These are phyloP conservation scores for Sipha maydis DNA, from an alignment of 2,888 invertebrate genomes.

Conservation along the genomic window DNA sequence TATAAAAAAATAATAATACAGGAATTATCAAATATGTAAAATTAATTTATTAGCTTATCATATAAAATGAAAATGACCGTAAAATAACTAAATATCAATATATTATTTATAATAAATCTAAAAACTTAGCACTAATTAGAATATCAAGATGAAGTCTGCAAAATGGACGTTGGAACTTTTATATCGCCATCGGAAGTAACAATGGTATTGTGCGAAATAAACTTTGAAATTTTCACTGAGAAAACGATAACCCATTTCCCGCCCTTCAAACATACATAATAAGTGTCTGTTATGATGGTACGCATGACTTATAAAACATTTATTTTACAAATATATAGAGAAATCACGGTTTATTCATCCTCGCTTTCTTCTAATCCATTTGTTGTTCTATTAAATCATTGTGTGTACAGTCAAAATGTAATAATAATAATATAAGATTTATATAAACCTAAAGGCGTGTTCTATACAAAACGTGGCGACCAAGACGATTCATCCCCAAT, in stretches of 20 bases:
- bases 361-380: slow-evolving; percentile 9
- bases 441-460: slow-evolving; percentile 21
- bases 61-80: background rate
- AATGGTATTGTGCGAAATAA: slow-evolving; percentile 18
- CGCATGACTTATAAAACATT: background rate
- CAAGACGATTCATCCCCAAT: slow-evolving; percentile 28
- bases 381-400: slow-evolving; percentile 20
- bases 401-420: background rate
- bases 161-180: slow-evolving; percentile 16
- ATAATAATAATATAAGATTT: background rate
- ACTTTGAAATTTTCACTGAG: slow-evolving; percentile 34
- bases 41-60: background rate
- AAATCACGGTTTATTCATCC: background rate
- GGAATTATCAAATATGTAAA: too few species aligned
- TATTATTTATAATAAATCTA: background rate
- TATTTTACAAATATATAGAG: background rate
- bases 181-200: slow-evolving; percentile 12
- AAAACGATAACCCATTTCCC: slow-evolving; percentile 24
- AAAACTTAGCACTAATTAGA: background rate
- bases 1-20: too few species aligned
- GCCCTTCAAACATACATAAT: slow-evolving; percentile 16
- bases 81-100: too few species aligned
- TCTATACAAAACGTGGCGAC: background rate
- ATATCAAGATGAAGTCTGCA: background rate
- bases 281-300: slow-evolving; percentile 40